A percentile compares a stretch with the other conserved stretches of the same genome.
These are phyloP conservation scores for Chymomyza amoena DNA, from an alignment of 2,888 invertebrate species.

Conservation along the genomic window DNA sequence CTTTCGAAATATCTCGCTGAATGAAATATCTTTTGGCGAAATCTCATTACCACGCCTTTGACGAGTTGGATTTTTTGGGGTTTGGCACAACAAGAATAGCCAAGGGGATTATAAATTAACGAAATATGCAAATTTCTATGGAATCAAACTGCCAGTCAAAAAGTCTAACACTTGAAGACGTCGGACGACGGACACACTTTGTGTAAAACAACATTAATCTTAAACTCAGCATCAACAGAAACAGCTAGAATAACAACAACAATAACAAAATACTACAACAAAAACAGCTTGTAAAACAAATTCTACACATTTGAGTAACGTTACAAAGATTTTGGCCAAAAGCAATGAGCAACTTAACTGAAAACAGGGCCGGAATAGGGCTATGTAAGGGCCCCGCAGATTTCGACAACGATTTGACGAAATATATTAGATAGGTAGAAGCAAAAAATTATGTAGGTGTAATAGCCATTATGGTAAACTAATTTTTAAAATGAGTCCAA, in stretches of 20 bases:
- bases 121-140: slow-evolving; percentile 39
- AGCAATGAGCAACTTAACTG: slow-evolving; percentile 5
- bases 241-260: slow-evolving; percentile 12
- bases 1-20: slow-evolving; percentile 50
- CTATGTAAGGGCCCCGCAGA: no score
- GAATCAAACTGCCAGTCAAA: slow-evolving; percentile 34
- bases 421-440: no score
- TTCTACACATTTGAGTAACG: slow-evolving; percentile 29
- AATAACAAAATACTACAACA: slow-evolving; percentile 5
- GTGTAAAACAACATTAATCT: slow-evolving; percentile 36
- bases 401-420: no score
- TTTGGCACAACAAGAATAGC: slow-evolving; percentile 20
- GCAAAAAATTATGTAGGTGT: no score
- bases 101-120: slow-evolving; percentile 34
- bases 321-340: slow-evolving; percentile 35
- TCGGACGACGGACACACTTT: slow-evolving; percentile 7
- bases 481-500: no score
- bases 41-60: slow-evolving; percentile 57
- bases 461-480: no score
- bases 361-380: no score
- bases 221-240: slow-evolving; percentile 12
- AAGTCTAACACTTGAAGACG: slow-evolving; percentile 14
- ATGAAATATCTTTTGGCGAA: slow-evolving; percentile 34
- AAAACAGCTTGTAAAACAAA: slow-evolving; percentile 27
- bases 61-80: neutral